Conservation (phyloP, 2,113 vertebrate species). For the Kryptolebias marmoratus region DNA sequence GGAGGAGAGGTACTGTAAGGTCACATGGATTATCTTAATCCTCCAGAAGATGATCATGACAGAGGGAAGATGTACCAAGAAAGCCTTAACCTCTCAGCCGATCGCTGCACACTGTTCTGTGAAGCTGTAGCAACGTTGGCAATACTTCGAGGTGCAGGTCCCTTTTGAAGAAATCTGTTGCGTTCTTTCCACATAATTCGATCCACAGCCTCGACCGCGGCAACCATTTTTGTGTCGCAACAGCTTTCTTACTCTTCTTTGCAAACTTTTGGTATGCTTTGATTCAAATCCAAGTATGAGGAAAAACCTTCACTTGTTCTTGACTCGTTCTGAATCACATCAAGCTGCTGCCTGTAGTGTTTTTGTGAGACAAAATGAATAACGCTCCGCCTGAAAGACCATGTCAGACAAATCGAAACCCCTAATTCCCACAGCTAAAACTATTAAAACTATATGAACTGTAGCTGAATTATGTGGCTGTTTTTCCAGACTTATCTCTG, state of each 20-base stretch:
- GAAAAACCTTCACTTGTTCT: slow-evolving; percentile 47
- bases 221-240: slow-evolving; percentile 69
- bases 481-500: slow-evolving; percentile 47
- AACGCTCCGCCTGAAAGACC: slow-evolving; percentile 53
- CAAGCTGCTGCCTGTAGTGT: slow-evolving; percentile 61
- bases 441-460: slow-evolving; percentile 69
- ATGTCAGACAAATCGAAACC: slow-evolving; percentile 61
- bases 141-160: slow-evolving; percentile 20
- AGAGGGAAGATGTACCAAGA: slow-evolving; percentile 69
- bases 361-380: slow-evolving; percentile 54
- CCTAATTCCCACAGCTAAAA: slow-evolving; percentile 64
- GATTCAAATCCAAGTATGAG: slow-evolving; percentile 60
- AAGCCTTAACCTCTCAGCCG: slow-evolving; percentile 45
- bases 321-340: slow-evolving; percentile 40
- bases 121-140: slow-evolving; percentile 29
- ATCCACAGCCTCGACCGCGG: slow-evolving; percentile 17
- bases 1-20: slow-evolving; percentile 72
- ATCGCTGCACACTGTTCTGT: slow-evolving; percentile 41
- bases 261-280: slow-evolving; percentile 69
- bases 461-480: slow-evolving; percentile 42
- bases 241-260: slow-evolving; percentile 56
- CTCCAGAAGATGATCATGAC: slow-evolving; percentile 65
- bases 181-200: slow-evolving; percentile 42
- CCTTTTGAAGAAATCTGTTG: slow-evolving; percentile 27
- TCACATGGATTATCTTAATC: slow-evolving; percentile 79